Percentiles rank a stretch among this genome's conserved stretches.
Evolutionary conservation across 2,888 invertebrate species (phyloP).

Genomic region (Cantharis lateralis): DNA sequence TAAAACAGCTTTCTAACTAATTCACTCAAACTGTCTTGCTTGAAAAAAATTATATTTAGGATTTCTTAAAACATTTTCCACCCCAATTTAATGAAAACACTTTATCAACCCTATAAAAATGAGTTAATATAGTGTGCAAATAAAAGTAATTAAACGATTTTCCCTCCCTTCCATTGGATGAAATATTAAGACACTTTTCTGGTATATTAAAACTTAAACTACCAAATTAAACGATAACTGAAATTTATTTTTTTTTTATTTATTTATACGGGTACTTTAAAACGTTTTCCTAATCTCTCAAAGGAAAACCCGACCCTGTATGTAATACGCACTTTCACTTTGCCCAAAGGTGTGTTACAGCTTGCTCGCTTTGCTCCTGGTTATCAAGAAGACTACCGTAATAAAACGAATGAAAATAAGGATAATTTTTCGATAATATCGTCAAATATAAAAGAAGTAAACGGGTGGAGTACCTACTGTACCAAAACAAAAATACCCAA

Average conservation of each 20-base stretch:
- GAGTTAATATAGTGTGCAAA: slow-evolving; percentile 30
- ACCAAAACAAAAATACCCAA: no score
- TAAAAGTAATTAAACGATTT: slow-evolving; percentile 28
- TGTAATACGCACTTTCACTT: neutral
- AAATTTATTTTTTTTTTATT: neutral
- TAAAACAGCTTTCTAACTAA: slow-evolving; percentile 35
- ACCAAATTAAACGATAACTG: slow-evolving; percentile 1
- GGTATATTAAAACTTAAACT: slow-evolving; percentile 22
- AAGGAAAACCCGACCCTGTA: neutral
- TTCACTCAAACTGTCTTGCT: slow-evolving; percentile 36
- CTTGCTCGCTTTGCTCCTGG: no score
- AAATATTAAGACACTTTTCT: slow-evolving; percentile 13
- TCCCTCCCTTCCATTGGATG: slow-evolving; percentile 9
- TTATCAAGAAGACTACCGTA: no score
- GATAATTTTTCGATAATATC: no score
- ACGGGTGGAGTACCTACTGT: no score
- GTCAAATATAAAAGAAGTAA: no score
- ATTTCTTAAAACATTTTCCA: slow-evolving; percentile 26
- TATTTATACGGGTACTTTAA: neutral
- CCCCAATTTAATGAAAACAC: slow-evolving; percentile 37
- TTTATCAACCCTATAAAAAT: slow-evolving; percentile 34
- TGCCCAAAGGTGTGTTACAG: neutral
- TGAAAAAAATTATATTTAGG: slow-evolving; percentile 35
- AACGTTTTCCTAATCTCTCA: neutral
- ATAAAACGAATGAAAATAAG: no score